Base-by-base conservation (phyloP, 2,888 invertebrate species). In the Orthosia incerta region DNA sequence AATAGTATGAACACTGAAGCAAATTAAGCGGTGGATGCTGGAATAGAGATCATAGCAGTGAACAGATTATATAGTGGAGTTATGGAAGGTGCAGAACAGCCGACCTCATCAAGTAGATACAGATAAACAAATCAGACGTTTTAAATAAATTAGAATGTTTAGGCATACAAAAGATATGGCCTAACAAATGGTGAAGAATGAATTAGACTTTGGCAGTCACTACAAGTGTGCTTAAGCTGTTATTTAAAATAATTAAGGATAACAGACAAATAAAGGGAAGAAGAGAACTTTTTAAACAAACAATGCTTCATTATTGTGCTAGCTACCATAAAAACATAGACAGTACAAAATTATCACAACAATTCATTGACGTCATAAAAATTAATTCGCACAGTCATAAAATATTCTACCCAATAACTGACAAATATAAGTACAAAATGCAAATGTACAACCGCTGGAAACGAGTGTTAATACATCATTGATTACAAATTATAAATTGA, bases 401-500 rank as follows among this genome's bases (percentile, higher is more conserved):
- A 66, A 66, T 63, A 73, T 72, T 65, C 39, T 39, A 51, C 46
- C 18, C 45, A 39, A 31, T 71, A 70, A 66, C 53, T 31, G 53
- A 73, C 70, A 73, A 63, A 63, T 45, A 48, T n/a, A 55, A 66
- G n/a, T 50, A 45, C 50, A 59, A 63, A 79, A 59, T 59, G 12
- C 12, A 7, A 26, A 26, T 20, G 31, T 50, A 45, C 39, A n/a
- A 45, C 60, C 67, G 46, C 80, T 63, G 79, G 51, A 62, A 59
- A 76, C 61, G 46, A 56, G 48, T 65, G 64, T 72, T 63, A 79
- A 77, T 86, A 71, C 65, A 81, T 79, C 56, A 76, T 84, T 84
- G 69, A 83, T 77, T 72, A 74, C 66, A 74, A 79, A 77, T 75
- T 70, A 68, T 60, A 76, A 73, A 81, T 82, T 84, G 55, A 70